Evolutionary conservation across 2,888 invertebrate genomes (phyloP).

Genomic region (Callinectes sapidus): DNA sequence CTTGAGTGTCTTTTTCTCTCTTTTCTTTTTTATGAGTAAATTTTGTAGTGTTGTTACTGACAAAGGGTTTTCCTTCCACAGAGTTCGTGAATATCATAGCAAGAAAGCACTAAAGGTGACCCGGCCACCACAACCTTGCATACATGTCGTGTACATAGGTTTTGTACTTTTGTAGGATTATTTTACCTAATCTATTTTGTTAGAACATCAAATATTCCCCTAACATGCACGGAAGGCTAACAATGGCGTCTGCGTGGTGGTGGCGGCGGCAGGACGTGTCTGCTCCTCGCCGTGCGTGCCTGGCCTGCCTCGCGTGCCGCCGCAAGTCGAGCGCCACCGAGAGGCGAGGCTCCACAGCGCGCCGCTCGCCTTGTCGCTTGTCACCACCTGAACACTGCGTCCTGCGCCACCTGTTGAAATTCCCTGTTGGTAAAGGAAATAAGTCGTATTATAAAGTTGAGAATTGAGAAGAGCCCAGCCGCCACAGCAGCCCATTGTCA

Average conservation of each 20-base stretch:
- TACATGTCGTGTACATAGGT: slow-evolving; percentile 52
- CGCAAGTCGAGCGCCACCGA: background rate
- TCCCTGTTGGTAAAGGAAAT: background rate
- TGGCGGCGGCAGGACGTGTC: background rate
- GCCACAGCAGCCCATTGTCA: slow-evolving; percentile 49
- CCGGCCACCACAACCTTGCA: slow-evolving; percentile 42
- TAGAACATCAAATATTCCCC: slow-evolving; percentile 52
- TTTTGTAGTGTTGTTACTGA: background rate
- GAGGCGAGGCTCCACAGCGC: background rate
- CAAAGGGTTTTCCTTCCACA: background rate
- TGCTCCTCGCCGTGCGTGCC: background rate
- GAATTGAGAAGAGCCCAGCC: background rate
- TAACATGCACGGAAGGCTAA: slow-evolving; percentile 49
- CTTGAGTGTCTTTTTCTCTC: background rate
- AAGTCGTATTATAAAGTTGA: background rate
- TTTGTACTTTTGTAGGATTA: slow-evolving; percentile 66
- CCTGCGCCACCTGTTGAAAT: background rate
- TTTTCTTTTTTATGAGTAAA: background rate
- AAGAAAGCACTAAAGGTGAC: slow-evolving; percentile 56
- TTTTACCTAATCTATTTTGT: slow-evolving; percentile 64
- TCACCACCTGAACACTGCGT: background rate
- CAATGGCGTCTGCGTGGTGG: slow-evolving; percentile 36
- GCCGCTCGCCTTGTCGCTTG: background rate
- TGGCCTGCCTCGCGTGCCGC: background rate
- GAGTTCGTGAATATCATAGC: slow-evolving; percentile 67